phyloP scores from a whole-genome alignment of 2,797 vertebrate species.

The Sitta carolinensis region DNA sequence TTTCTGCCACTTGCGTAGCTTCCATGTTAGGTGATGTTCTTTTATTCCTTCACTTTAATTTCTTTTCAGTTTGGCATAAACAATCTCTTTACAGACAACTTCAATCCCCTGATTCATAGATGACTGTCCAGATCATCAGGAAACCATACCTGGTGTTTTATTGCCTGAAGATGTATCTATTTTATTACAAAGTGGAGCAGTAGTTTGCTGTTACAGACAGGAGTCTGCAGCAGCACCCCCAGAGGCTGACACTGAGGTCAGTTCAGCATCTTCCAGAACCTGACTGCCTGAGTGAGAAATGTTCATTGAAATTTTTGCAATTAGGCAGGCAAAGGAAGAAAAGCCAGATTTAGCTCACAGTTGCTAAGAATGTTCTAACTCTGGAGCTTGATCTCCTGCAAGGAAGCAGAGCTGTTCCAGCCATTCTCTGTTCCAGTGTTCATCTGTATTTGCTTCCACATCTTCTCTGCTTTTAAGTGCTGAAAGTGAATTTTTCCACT shows the following conservation, averaged over 20 bases:
- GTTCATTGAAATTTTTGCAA: not conserved
- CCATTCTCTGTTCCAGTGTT: not conserved
- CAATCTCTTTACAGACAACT: not conserved
- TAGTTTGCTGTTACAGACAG: not conserved
- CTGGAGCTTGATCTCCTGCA: not conserved
- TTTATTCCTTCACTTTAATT: not conserved
- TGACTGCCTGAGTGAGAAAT: not conserved
- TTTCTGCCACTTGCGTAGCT: not conserved
- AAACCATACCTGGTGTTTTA: not conserved
- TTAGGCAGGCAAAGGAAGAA: not conserved
- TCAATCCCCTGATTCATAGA: not conserved
- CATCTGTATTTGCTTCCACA: not conserved
- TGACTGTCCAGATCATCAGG: not conserved
- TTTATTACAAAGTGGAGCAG: not conserved
- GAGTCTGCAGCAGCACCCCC: not conserved
- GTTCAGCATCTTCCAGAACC: not conserved
- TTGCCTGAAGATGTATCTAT: accelerated
- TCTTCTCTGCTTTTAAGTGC: not conserved
- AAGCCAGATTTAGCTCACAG: not conserved
- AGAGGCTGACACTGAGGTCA: not conserved
- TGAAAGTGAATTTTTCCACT: not conserved
- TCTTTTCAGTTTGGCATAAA: not conserved
- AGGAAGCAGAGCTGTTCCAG: not conserved
- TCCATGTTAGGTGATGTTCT: not conserved
- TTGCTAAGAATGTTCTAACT: not conserved